Base-by-base conservation (phyloP, 1,140 invertebrate species). In the Ips nitidus region DNA sequence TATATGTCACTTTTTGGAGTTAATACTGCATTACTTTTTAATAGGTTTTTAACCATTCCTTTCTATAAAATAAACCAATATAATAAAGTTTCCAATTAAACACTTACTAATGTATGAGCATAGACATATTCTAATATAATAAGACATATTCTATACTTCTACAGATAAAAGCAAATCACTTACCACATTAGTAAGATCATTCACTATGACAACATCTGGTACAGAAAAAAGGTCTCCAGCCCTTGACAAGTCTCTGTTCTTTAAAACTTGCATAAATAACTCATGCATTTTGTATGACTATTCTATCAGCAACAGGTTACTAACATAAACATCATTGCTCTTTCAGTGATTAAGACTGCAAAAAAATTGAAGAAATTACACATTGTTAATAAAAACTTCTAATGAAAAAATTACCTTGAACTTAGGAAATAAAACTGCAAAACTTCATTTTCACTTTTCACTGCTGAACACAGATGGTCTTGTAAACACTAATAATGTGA, bases 181-280 rank as follows among this genome's bases (percentile, higher is more conserved):
- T 74, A 95, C 86, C 74, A 95, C 91, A 84, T 92, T 88, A 38
- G 90, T 91, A 67, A 96, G 83, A 80, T 95, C 94, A 79, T 91
- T 87, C 47, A 94, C 91, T 74, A 97, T 94, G 61, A 90, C 87
- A 71, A 88, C 85, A 83, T 97, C 93, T 57, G 91, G 86, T 58
- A 97, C 86, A 2, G 92, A 91, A 80, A 97, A 97, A 45, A 97
- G 84, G 81, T 97, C 94, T 52, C 95, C 94, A 73, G 94, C 94
- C 79, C 92, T 88, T 37, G 93, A 95, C 52, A 96, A 83, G 84
- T 96, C 94, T 80, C 92, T 88, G 78, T 92, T 90, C 73, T 86
- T 91, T 52, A 96, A 83, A 69, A 95, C 93, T 86, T 93, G 89
- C 75, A 90, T 90, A 77, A 96, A 92, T 70, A 95, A 82, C 81